Evolutionary conservation across 2,113 vertebrate species (phyloP).

Genomic region (Pollachius pollachius): DNA sequence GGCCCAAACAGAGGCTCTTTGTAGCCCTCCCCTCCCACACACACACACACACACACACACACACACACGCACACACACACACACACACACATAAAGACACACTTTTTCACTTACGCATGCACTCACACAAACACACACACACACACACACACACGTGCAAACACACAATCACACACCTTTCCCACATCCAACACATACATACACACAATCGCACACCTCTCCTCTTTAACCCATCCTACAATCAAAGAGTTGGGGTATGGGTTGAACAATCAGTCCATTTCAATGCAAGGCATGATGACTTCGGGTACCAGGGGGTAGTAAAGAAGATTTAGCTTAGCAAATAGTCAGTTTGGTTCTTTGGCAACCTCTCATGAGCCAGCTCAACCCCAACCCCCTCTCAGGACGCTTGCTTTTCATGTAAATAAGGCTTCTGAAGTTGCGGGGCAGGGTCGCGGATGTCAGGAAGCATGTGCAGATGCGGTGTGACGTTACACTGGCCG

Average conservation of each 20-base stretch:
- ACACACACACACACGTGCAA: neutral
- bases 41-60: neutral
- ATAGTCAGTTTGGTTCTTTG: slow-evolving; percentile 37
- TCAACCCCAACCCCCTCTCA: slow-evolving; percentile 25
- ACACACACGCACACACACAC: neutral
- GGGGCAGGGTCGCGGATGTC: slow-evolving; percentile 6
- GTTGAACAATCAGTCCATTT: slow-evolving; percentile 55
- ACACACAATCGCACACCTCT: slow-evolving; percentile 6
- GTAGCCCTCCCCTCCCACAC: slow-evolving; percentile 42
- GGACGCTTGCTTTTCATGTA: slow-evolving; percentile 37
- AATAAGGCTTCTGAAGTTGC: slow-evolving; percentile 32
- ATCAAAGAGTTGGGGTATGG: slow-evolving; percentile 50
- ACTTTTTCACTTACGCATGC: neutral
- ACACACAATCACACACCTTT: neutral
- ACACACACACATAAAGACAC: neutral
- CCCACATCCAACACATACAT: neutral
- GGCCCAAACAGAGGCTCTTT: slow-evolving; percentile 71
- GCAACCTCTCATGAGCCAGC: slow-evolving; percentile 24
- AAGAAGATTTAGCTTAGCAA: slow-evolving; percentile 17
- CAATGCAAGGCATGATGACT: slow-evolving; percentile 36
- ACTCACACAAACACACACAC: neutral
- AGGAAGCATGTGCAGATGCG: slow-evolving; percentile 21
- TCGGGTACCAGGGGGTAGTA: slow-evolving; percentile 31
- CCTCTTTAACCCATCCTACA: slow-evolving; percentile 29
- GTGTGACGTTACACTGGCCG: slow-evolving; percentile 10